Conservation (phyloP, 2,888 invertebrate species). For the Pyrgus malvae region DNA sequence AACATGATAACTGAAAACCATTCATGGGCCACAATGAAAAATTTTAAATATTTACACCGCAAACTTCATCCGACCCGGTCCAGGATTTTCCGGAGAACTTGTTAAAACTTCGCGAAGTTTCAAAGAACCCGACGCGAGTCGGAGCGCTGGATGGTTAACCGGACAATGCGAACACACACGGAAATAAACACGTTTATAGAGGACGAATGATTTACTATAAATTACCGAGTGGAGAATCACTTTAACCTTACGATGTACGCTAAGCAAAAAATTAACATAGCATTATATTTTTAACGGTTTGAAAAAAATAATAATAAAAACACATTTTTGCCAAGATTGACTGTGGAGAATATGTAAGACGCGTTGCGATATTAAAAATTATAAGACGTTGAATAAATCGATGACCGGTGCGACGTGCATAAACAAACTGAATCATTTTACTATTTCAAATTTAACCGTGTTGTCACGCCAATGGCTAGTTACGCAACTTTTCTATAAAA, state of each 20-base stretch:
- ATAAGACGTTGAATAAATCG: background rate
- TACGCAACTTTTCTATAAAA: conserved; percentile 36
- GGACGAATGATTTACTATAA: conserved; percentile 11
- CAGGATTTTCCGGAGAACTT: conserved; percentile 41
- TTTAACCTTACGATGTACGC: background rate
- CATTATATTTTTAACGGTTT: too few relatives aligned
- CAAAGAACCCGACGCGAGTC: conserved; percentile 16
- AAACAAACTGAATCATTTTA: conserved; percentile 22
- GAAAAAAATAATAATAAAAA: background rate
- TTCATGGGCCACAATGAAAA: conserved; percentile 31
- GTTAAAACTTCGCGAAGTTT: conserved; percentile 46
- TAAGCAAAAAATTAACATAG: background rate
- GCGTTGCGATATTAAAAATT: background rate
- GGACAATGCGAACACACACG: conserved; percentile 27
- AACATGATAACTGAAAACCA: conserved; percentile 42
- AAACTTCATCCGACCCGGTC: conserved; percentile 36
- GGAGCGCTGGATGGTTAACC: conserved; percentile 15
- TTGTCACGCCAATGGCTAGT: conserved; percentile 28
- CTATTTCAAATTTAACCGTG: conserved; percentile 23
- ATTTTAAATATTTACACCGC: conserved; percentile 44
- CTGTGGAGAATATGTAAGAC: too few relatives aligned
- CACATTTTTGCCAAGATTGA: too few relatives aligned
- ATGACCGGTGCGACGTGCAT: conserved; percentile 4
- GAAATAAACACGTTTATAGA: conserved; percentile 21
- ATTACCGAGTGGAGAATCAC: conserved; percentile 2